These are phyloP conservation scores for Iselma pallidipennis DNA, from an alignment of 2,888 invertebrate species.

Conservation along the genomic window DNA sequence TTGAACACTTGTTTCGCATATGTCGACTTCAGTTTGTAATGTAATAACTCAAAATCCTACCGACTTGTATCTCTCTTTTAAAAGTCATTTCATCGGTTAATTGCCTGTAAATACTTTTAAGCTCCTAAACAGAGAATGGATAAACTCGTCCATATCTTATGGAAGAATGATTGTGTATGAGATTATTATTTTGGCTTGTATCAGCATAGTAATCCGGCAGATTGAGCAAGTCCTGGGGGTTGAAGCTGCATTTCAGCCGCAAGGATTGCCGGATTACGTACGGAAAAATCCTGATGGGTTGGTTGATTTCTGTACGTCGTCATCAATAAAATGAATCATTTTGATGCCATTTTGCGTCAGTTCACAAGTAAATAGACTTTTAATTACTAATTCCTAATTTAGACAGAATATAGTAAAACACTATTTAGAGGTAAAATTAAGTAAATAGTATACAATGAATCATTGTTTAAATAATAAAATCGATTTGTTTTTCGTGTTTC, in stretches of 20 bases:
- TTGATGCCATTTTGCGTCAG: not conserved
- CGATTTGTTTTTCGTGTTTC: too few species aligned
- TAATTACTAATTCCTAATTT: not conserved
- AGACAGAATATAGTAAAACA: not conserved
- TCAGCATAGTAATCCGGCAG: conserved; percentile 20
- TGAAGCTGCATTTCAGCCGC: conserved; percentile 7
- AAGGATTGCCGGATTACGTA: conserved; percentile 12
- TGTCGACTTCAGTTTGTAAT: conserved; percentile 20
- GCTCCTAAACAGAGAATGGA: conserved; percentile 12
- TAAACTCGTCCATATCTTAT: conserved; percentile 15
- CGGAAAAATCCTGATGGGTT: not conserved
- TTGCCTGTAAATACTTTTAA: conserved; percentile 36
- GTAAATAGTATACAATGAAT: not conserved
- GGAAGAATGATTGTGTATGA: conserved; percentile 23
- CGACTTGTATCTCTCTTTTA: conserved; percentile 15
- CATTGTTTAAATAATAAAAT: not conserved
- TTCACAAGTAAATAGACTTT: not conserved
- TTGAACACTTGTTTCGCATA: conserved; percentile 24
- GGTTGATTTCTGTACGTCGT: not conserved
- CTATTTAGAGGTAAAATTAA: not conserved
- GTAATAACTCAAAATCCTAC: conserved; percentile 25
- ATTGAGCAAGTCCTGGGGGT: conserved; percentile 17
- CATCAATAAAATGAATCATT: not conserved
- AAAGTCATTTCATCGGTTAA: conserved; percentile 31
- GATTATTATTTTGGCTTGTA: conserved; percentile 27